These are phyloP conservation scores for Sebastiscus tertius DNA, from an alignment of 2,797 vertebrate species.

Conservation along the genomic window DNA sequence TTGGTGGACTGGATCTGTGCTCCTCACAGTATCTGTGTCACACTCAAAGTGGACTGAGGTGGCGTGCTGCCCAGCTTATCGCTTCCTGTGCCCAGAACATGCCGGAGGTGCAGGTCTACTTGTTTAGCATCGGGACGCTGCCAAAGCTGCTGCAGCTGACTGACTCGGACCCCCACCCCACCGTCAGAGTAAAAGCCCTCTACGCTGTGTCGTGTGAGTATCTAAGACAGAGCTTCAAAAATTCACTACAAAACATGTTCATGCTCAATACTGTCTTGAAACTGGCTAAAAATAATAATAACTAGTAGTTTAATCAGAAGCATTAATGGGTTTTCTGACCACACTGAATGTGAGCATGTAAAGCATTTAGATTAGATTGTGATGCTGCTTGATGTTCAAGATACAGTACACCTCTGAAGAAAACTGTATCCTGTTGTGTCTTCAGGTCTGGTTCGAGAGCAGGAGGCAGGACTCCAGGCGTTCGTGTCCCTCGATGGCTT, in stretches of 20 bases:
- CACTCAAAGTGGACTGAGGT: conserved; percentile 84
- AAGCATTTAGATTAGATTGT: background rate
- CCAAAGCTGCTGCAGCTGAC: conserved; percentile 86
- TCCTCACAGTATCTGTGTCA: conserved; percentile 84
- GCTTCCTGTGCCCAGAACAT: conserved; percentile 92
- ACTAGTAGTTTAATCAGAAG: background rate
- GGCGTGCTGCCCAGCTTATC: conserved; percentile 88
- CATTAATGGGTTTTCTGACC: background rate
- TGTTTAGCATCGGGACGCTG: conserved; percentile 84
- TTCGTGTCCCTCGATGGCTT: conserved; percentile 90
- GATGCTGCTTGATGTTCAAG: background rate
- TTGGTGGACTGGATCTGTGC: conserved; percentile 89
- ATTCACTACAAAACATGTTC: no score
- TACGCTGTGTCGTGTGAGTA: conserved; percentile 93
- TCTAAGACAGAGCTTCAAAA: background rate
- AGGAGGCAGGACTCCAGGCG: conserved; percentile 86
- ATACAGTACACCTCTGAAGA: background rate
- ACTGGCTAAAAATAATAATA: background rate
- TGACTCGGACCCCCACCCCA: conserved; percentile 83
- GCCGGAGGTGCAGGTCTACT: conserved; percentile 87
- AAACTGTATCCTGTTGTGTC: background rate
- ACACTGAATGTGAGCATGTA: background rate
- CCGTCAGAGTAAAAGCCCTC: conserved; percentile 89
- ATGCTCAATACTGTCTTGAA: background rate
- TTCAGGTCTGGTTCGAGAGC: conserved; percentile 90